Conservation (phyloP, 2,888 invertebrate species). For the Lasioglossum villosulum region DNA sequence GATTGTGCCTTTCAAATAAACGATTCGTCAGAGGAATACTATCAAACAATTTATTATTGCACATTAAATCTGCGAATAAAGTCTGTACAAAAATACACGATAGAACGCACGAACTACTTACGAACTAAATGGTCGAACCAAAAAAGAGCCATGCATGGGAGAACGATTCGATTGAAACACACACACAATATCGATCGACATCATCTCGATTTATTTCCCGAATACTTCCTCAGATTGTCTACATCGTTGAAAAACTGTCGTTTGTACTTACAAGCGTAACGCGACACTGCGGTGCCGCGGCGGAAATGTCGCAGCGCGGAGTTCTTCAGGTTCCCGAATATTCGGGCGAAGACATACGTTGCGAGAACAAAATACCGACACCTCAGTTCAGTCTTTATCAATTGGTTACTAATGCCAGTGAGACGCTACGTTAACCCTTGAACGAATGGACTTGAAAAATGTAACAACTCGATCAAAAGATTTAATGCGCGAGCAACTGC, state of each 20-base stretch:
- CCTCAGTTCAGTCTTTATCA: not conserved
- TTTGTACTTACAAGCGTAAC: conserved; percentile 59
- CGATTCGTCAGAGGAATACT: not conserved
- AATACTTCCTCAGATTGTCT: conserved; percentile 58
- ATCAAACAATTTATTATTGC: not conserved
- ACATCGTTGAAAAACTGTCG: conserved; percentile 50
- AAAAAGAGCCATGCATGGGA: not conserved
- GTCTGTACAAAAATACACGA: conserved; percentile 4
- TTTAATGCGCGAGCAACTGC: not conserved
- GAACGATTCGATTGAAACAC: conserved; percentile 7
- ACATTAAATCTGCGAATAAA: not conserved
- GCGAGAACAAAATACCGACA: not conserved
- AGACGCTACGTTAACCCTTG: not conserved
- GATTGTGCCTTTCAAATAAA: not conserved
- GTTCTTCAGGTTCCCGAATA: not conserved
- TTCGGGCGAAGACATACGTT: not conserved
- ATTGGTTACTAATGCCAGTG: not conserved
- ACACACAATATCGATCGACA: conserved; percentile 31
- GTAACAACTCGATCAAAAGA: not conserved
- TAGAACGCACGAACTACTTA: not conserved
- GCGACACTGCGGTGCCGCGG: conserved; percentile 32
- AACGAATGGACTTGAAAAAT: not conserved
- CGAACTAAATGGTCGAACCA: not conserved
- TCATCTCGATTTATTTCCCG: conserved; percentile 49
- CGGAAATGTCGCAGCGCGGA: conserved; percentile 24